Evolutionary conservation across 1,140 invertebrate species (phyloP).

Genomic region (Drosophila novamexicana): DNA sequence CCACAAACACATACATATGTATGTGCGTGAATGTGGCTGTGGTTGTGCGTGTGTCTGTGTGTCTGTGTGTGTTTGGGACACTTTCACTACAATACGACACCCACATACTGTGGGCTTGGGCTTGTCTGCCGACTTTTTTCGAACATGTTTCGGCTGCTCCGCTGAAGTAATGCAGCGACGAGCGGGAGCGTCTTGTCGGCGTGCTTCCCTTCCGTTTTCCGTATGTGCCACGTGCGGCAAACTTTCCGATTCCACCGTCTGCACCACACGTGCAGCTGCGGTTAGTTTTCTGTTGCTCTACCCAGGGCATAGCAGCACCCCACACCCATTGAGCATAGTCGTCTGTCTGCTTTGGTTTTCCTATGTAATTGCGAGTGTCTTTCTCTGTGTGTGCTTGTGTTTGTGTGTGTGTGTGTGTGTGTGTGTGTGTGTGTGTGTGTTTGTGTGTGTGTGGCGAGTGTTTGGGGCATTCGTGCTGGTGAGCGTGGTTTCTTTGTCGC

Average conservation of each 20-base stretch:
- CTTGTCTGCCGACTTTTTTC: conserved; percentile 43
- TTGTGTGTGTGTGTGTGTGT: conserved; percentile 5
- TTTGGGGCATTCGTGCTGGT: conserved; percentile 19
- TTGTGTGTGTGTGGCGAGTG: conserved; percentile 11
- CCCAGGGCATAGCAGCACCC: conserved; percentile 12
- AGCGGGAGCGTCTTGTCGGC: conserved; percentile 48
- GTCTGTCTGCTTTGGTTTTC: conserved; percentile 33
- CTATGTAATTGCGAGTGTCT: conserved; percentile 4
- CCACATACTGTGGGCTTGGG: conserved; percentile 27
- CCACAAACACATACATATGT: conserved; percentile 23
- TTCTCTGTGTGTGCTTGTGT: conserved; percentile 15
- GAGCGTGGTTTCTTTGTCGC: conserved; percentile 59
- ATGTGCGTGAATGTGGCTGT: conserved; percentile 1
- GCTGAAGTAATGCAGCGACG: conserved; percentile 25
- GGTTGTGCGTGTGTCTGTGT: conserved; percentile 9
- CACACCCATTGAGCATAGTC: conserved; percentile 14
- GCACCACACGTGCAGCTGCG: conserved; percentile 56
- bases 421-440: not conserved
- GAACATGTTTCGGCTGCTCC: conserved; percentile 30
- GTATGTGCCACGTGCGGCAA: conserved; percentile 52
- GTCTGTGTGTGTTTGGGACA: conserved; percentile 12
- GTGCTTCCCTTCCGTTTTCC: conserved; percentile 48
- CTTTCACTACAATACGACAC: conserved; percentile 55
- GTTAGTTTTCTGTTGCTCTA: conserved; percentile 56
- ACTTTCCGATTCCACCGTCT: conserved; percentile 44